Percentiles rank a stretch among this genome's conserved stretches.
phyloP scores from a whole-genome alignment of 2,888 invertebrate species.

The Phaonia tiefii region DNA sequence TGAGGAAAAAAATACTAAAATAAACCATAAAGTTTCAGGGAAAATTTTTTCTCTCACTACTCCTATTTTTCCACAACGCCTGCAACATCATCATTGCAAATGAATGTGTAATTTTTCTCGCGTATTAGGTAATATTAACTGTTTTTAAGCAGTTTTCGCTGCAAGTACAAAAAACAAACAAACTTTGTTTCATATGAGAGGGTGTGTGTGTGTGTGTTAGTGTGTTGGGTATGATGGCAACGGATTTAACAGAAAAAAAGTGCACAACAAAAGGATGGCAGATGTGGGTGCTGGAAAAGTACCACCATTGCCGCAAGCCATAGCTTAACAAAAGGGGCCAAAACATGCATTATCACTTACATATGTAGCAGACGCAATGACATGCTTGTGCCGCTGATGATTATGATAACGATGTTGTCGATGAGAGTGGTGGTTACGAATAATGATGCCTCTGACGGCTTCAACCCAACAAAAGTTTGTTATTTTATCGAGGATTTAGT shows the following conservation, averaged over 20 bases:
- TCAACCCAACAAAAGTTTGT: slow-evolving; percentile 6
- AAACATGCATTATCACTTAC: slow-evolving; percentile 60
- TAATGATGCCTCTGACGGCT: background rate
- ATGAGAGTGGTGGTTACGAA: background rate
- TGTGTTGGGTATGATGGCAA: background rate
- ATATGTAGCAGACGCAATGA: slow-evolving; percentile 20
- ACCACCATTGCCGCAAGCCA: slow-evolving; percentile 20
- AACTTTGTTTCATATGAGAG: slow-evolving; percentile 49
- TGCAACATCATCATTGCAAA: slow-evolving; percentile 4
- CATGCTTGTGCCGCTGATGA: slow-evolving; percentile 31
- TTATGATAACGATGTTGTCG: slow-evolving; percentile 40
- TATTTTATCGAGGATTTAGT: slow-evolving; percentile 8
- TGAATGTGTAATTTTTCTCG: slow-evolving; percentile 39
- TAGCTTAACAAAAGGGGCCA: slow-evolving; percentile 2
- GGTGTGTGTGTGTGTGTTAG: too few species aligned
- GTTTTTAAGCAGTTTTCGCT: slow-evolving; percentile 37
- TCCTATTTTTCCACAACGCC: background rate
- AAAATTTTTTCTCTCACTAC: too few species aligned
- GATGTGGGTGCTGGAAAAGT: background rate
- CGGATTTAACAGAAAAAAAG: too few species aligned
- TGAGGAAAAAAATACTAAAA: slow-evolving; percentile 4
- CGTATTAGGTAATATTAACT: slow-evolving; percentile 49
- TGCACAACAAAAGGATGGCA: background rate
- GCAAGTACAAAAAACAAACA: background rate
- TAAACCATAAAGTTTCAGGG: background rate